Conservation (phyloP, 2,113 vertebrate species). For the Poeciliopsis occidentalis region DNA sequence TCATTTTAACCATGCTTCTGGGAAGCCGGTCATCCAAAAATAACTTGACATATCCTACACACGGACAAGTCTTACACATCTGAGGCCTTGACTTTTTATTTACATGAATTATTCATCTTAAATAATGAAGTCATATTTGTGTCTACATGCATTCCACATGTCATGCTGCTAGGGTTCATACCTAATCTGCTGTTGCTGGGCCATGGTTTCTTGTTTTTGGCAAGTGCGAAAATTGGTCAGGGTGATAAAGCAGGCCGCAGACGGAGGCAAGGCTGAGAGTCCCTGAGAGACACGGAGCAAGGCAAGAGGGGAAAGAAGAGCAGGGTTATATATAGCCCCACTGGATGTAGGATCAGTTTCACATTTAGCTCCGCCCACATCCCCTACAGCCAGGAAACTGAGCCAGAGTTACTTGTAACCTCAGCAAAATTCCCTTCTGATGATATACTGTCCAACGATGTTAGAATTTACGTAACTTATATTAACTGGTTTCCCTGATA, state of each 20-base stretch:
- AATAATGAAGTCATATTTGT: not conserved
- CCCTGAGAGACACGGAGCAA: constrained; percentile 59
- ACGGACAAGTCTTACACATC: not conserved
- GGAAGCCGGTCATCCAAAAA: constrained; percentile 33
- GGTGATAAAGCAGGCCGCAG: constrained; percentile 42
- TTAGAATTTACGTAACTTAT: too few relatives aligned
- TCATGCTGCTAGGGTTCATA: constrained; percentile 50
- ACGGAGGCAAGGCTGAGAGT: constrained; percentile 65
- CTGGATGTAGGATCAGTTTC: constrained; percentile 18
- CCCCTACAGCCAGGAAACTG: constrained; percentile 32
- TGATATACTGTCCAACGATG: not conserved
- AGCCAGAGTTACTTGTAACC: constrained; percentile 10
- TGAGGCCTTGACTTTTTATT: not conserved
- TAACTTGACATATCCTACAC: constrained; percentile 28
- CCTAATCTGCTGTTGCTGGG: constrained; percentile 84
- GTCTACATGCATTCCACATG: not conserved
- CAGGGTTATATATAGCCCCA: constrained; percentile 58
- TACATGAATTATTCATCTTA: not conserved
- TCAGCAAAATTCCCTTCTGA: constrained; percentile 8
- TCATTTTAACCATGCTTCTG: constrained; percentile 1
- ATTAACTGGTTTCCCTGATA: not conserved
- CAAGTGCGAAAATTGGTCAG: constrained; percentile 34
- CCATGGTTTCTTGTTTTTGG: constrained; percentile 71
- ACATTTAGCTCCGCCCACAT: constrained; percentile 55
- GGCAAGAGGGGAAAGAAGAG: constrained; percentile 40